Conservation (phyloP, 1,140 invertebrate genomes). For the Heliconius eleuchia region DNA sequence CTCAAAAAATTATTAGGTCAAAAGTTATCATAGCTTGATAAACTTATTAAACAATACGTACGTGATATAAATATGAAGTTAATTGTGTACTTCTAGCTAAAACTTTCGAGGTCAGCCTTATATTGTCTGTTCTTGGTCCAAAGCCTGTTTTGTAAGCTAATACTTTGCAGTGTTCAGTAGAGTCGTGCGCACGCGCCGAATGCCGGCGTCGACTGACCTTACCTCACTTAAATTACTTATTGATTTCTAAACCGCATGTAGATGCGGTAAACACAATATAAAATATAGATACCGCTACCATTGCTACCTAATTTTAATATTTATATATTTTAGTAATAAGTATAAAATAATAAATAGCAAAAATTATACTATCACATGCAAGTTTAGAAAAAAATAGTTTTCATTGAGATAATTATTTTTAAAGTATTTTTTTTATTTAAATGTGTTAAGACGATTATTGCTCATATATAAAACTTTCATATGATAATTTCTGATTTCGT, state of each 20-base stretch:
- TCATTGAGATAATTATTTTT: too few relatives aligned
- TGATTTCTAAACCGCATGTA: slow-evolving; percentile 7
- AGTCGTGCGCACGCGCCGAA: slow-evolving; percentile 24
- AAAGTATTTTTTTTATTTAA: too few relatives aligned
- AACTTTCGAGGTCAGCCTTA: neutral
- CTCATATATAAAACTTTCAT: too few relatives aligned
- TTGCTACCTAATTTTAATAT: neutral
- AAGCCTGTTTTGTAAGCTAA: neutral
- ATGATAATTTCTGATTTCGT: too few relatives aligned
- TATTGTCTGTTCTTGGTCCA: neutral
- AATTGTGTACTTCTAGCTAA: neutral
- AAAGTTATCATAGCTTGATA: slow-evolving; percentile 4
- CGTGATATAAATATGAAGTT: neutral
- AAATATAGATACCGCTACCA: neutral
- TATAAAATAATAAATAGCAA: too few relatives aligned
- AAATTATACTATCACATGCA: too few relatives aligned
- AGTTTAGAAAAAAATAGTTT: too few relatives aligned
- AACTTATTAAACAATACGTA: neutral
- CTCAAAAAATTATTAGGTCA: slow-evolving; percentile 5
- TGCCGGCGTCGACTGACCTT: slow-evolving; percentile 17
- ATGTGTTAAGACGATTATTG: too few relatives aligned
- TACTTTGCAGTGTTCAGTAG: too few relatives aligned
- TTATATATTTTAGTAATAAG: too few relatives aligned
- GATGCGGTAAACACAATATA: neutral
- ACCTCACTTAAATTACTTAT: neutral